Base-by-base conservation (phyloP, 2,888 invertebrate genomes). In the Cyclophora punctaria region DNA sequence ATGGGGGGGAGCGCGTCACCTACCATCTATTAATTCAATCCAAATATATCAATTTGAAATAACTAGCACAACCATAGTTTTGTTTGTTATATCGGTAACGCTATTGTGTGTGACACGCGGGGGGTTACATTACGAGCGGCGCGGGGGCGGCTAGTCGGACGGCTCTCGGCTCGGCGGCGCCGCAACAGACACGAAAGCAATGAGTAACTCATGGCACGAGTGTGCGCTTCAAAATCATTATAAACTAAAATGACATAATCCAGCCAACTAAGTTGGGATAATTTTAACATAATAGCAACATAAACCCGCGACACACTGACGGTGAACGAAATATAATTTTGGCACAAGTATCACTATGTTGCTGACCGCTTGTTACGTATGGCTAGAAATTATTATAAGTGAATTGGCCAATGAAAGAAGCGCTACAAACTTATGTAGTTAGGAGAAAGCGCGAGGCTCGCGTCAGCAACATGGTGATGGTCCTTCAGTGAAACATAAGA, bases 41-140 rank as follows among this genome's bases (percentile, higher is more conserved):
- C 78, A 77, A 76, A 78, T 80, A 82, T 81, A 83, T 78, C 76
- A 83, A 83, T 85, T 84, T 85, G 77, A 80, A 82, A 78, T 83
- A 85, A 78, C 87, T 88, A 88, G 83, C 87, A 88, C 87, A 88
- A 88, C 87, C 87, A 83, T 86, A 75, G 75, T 80, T 83, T 79
- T 72, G 81, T 78, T 77, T 81, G 44, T 55, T 42, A 74, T 71
- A 67, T 74, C 76, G 84, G 82, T 78, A 84, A 83, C 73, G 67
- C 78, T 84, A 83, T 54, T 52, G 37, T 37, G 37, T 63, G 78
- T 71, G 79, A 77, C 80, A 78, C 66, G 72, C 60, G 57, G 55
- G 52, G 57, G 65, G 62, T 62, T 59, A 59, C 76, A 80, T 77
- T 62, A 42, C 52, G 57, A 55, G 54, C 44, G 45, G 53, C 57